phyloP scores from a whole-genome alignment of 2,113 vertebrate species.

The Macroglossus sobrinus region DNA sequence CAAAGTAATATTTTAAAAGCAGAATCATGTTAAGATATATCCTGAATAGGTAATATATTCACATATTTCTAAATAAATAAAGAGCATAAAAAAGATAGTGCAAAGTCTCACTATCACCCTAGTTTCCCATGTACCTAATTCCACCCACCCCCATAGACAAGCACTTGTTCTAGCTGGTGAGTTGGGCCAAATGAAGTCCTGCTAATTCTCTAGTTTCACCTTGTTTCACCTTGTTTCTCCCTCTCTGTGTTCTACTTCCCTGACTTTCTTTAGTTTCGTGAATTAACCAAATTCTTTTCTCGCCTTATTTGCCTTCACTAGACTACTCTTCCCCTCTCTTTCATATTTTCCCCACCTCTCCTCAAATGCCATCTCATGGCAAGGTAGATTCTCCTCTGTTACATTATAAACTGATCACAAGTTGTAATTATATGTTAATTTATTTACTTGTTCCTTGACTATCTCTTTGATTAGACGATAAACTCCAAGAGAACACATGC shows the following conservation, averaged over 20 bases:
- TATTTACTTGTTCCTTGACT: not conserved
- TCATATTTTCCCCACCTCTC: not conserved
- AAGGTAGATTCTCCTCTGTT: not conserved
- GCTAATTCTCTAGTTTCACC: not conserved
- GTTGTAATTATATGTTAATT: not conserved
- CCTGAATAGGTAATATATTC: not conserved
- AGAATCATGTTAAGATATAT: not conserved
- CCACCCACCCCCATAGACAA: fast-evolving
- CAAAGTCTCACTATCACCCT: not conserved
- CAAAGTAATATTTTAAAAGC: not conserved
- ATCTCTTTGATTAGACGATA: not conserved
- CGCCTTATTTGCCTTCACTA: not conserved
- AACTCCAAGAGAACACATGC: not conserved
- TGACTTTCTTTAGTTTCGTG: not conserved
- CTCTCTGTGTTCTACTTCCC: not conserved
- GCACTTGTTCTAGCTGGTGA: not conserved
- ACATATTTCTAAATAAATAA: not conserved
- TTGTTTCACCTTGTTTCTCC: not conserved
- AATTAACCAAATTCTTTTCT: not conserved
- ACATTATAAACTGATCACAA: not conserved
- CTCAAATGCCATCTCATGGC: not conserved
- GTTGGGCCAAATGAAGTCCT: too few relatives aligned
- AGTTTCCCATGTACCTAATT: not conserved
- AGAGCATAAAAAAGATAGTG: not conserved
- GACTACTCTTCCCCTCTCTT: not conserved